Conservation (phyloP, 2,113 vertebrate species). For the Clarias batrachus region DNA sequence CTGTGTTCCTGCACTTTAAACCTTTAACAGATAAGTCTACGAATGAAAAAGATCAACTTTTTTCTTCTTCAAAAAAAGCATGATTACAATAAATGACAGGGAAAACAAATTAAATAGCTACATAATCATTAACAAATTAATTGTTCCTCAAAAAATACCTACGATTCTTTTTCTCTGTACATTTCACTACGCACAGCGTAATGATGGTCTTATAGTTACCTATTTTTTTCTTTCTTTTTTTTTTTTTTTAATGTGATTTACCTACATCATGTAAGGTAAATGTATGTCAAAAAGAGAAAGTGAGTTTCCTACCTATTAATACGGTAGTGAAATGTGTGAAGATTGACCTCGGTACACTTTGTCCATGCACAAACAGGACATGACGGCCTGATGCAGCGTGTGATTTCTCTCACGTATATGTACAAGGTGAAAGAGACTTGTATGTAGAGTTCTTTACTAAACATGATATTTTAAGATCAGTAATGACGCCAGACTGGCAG, state of each 20-base stretch:
- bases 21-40: constrained; percentile 83
- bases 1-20: constrained; percentile 96
- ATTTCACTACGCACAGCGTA: constrained; percentile 99
- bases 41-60: constrained; percentile 98
- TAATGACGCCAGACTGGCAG: constrained; percentile 35
- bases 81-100: constrained; percentile 96
- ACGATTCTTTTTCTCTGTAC: constrained; percentile 98
- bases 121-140: constrained; percentile 99
- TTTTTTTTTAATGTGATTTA: constrained; percentile 79
- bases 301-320: constrained; percentile 77
- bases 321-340: constrained; percentile 80
- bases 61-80: constrained; percentile 81
- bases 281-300: constrained; percentile 74
- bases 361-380: constrained; percentile 32
- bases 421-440: constrained; percentile 28
- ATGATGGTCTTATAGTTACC: constrained; percentile 99
- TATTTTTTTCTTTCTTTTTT: constrained; percentile 84
- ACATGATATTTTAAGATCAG: not conserved
- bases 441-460: constrained; percentile 5
- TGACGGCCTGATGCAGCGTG: constrained; percentile 12
- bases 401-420: constrained; percentile 9
- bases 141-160: constrained; percentile 99
- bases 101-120: constrained; percentile 99
- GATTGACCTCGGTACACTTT: constrained; percentile 59
- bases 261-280: constrained; percentile 88